Conservation (phyloP, 2,797 vertebrate genomes). For the Perodicticus potto region DNA sequence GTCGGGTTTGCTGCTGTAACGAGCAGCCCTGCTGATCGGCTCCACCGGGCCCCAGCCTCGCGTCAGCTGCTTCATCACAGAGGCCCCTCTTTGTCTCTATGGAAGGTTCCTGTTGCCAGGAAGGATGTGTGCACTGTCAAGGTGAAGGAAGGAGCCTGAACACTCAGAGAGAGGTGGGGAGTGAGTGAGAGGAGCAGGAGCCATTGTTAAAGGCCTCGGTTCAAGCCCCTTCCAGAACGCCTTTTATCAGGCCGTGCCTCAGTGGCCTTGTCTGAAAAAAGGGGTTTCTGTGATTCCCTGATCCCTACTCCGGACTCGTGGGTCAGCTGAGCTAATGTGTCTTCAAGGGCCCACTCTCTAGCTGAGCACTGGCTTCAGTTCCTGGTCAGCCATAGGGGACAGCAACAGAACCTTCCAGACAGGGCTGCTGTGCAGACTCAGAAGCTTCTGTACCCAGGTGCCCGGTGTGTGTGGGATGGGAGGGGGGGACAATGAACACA, state of each 20-base stretch:
- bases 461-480: too few relatives aligned
- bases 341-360: neutral
- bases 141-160: neutral
- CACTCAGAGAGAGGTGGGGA: neutral
- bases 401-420: neutral
- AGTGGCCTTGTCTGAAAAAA: neutral
- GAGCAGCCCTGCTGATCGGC: accelerated
- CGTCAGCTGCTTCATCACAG: accelerated
- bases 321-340: neutral
- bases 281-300: neutral
- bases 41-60: neutral
- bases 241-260: neutral
- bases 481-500: neutral
- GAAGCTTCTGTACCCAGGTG: too few relatives aligned
- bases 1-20: neutral
- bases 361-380: too few relatives aligned
- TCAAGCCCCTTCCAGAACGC: neutral
- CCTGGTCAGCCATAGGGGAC: accelerated
- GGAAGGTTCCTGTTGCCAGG: neutral
- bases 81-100: neutral
- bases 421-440: neutral
- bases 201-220: neutral
- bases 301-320: neutral
- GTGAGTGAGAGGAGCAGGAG: too few relatives aligned
- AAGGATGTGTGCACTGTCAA: too few relatives aligned